These are phyloP conservation scores for Plusia festucae DNA, from an alignment of 2,888 invertebrate genomes.

Conservation along the genomic window DNA sequence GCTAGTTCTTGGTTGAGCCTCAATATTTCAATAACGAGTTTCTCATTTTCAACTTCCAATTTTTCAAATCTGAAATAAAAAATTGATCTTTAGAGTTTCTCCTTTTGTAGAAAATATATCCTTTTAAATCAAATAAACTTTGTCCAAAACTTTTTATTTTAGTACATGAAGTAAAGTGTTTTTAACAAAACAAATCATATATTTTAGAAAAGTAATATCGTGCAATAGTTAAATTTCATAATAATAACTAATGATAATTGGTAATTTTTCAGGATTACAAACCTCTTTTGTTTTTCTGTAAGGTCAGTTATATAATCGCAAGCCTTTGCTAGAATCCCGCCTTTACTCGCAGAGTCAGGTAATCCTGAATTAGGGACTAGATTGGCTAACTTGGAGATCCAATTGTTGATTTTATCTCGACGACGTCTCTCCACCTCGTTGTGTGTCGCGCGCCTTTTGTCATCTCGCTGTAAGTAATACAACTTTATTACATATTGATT, in stretches of 20 bases:
- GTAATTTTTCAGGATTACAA: conserved; percentile 65
- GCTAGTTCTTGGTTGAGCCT: conserved; percentile 92
- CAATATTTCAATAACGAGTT: conserved; percentile 92
- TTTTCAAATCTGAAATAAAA: conserved; percentile 80
- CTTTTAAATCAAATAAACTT: no score
- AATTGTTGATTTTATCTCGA: conserved; percentile 98
- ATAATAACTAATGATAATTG: no score
- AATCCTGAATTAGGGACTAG: conserved; percentile 94
- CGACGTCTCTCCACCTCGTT: conserved; percentile 98
- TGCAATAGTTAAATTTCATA: no score
- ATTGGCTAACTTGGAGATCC: conserved; percentile 97
- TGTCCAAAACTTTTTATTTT: no score
- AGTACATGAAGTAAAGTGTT: no score
- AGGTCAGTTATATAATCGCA: conserved; percentile 98
- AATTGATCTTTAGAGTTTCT: no score
- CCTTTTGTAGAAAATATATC: no score
- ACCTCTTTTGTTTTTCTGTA: conserved; percentile 93
- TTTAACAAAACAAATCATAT: no score
- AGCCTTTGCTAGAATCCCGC: conserved; percentile 98
- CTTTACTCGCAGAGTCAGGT: conserved; percentile 93
- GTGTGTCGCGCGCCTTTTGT: conserved; percentile 96
- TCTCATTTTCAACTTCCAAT: conserved; percentile 91
- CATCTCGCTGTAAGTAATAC: conserved; percentile 91
- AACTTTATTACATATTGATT: conserved; percentile 19
- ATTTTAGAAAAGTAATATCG: no score